These are phyloP conservation scores for Bubo blakistoni DNA, from an alignment of 2,113 vertebrate genomes.

Conservation along the genomic window DNA sequence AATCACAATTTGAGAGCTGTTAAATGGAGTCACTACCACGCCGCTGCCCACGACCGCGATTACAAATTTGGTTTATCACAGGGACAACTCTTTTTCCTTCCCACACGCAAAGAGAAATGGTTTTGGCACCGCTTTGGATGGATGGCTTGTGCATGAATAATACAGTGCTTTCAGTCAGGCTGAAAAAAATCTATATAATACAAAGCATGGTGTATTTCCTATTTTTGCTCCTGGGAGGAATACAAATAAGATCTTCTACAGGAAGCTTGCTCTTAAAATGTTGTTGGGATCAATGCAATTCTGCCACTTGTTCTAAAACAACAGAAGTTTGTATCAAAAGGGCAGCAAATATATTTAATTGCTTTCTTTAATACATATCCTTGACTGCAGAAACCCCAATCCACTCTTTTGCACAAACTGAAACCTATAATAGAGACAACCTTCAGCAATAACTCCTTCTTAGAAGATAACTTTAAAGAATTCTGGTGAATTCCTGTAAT, in stretches of 20 bases:
- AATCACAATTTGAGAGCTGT: background rate
- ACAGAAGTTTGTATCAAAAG: background rate
- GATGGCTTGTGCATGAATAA: background rate
- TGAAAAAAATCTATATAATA: background rate
- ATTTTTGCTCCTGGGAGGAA: background rate
- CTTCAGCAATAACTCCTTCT: background rate
- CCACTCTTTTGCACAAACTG: background rate
- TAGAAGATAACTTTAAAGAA: background rate
- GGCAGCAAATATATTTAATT: background rate
- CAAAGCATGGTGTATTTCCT: background rate
- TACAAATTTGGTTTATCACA: background rate
- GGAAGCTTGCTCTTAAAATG: background rate
- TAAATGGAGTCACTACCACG: background rate
- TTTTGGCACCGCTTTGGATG: background rate
- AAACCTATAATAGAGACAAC: background rate
- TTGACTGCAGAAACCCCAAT: background rate
- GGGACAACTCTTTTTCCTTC: background rate
- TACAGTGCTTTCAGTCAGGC: background rate
- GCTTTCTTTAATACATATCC: background rate
- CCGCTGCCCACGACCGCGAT: background rate
- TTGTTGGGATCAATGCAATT: background rate
- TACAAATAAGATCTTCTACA: background rate
- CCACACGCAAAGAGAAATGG: background rate
- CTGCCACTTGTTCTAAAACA: background rate
- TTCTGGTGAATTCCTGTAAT: background rate